Percentiles rank a stretch among this genome's conserved stretches.
phyloP scores from a whole-genome alignment of 2,113 vertebrate species.

The Tetrax tetrax region DNA sequence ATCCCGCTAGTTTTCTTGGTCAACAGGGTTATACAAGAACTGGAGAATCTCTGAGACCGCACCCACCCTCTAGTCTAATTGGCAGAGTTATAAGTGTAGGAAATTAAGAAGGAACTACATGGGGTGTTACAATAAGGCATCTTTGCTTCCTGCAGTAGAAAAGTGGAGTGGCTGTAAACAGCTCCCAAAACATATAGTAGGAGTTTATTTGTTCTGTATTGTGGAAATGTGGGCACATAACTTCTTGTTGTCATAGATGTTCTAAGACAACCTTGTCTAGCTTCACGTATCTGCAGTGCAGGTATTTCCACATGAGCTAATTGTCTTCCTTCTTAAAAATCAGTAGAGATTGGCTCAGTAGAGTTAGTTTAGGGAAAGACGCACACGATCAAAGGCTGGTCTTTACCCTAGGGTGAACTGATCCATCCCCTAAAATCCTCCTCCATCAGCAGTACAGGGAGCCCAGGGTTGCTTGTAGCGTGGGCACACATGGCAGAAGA shows the following conservation, averaged over 20 bases:
- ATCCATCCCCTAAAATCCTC: not conserved
- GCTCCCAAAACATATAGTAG: not conserved
- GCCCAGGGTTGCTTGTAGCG: rapidly evolving
- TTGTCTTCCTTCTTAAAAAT: not conserved
- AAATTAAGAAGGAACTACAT: not conserved
- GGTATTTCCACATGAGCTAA: not conserved
- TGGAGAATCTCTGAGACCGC: not conserved
- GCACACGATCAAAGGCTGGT: not conserved
- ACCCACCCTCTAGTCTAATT: not conserved
- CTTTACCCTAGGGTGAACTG: not conserved
- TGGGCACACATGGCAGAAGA: not conserved
- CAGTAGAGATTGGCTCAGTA: not conserved
- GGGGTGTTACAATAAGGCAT: not conserved
- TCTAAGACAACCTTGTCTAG: not conserved
- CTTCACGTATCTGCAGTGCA: not conserved
- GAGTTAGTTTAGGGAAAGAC: not conserved
- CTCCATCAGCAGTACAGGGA: not conserved
- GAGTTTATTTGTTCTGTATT: not conserved
- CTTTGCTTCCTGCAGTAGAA: not conserved
- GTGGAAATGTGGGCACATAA: not conserved
- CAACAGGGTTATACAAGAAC: not conserved
- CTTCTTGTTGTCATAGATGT: not conserved
- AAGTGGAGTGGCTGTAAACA: not conserved
- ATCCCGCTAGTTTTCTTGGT: rapidly evolving
- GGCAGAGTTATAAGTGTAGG: not conserved